Evolutionary conservation across 2,113 vertebrate genomes (phyloP).

Genomic region (Nannospalax galili): DNA sequence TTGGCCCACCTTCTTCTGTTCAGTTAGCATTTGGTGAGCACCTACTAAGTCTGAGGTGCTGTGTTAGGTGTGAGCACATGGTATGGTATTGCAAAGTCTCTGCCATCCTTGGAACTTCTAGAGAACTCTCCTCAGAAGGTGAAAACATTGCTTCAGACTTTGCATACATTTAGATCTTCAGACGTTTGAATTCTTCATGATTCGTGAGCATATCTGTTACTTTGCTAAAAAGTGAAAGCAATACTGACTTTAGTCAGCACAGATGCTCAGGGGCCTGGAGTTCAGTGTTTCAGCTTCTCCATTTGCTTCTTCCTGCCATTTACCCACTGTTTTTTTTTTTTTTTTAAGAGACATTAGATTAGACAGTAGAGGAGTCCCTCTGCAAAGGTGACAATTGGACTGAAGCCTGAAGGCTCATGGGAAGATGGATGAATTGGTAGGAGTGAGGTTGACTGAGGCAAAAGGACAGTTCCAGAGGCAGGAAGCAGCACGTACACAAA

Average conservation of each 20-base stretch:
- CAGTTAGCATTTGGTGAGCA: neutral
- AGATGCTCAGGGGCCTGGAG: neutral
- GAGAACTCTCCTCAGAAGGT: neutral
- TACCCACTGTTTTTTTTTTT: neutral
- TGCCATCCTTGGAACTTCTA: neutral
- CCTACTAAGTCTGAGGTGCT: neutral
- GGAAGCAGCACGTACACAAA: neutral
- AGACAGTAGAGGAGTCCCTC: neutral
- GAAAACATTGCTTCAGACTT: neutral
- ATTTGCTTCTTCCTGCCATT: neutral
- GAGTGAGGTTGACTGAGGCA: neutral
- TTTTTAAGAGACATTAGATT: neutral
- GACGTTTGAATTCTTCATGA: neutral
- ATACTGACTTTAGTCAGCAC: neutral
- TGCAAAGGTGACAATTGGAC: neutral
- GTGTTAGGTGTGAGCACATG: neutral
- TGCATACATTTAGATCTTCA: neutral
- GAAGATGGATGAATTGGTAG: neutral
- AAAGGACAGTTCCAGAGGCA: neutral
- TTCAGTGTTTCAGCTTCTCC: neutral
- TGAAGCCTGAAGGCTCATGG: neutral
- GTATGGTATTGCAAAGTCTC: neutral
- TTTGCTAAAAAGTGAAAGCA: constrained; percentile 12
- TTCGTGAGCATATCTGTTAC: neutral
- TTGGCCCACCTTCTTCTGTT: neutral